phyloP scores from a whole-genome alignment of 2,113 vertebrate species.

The Butorides virescens region DNA sequence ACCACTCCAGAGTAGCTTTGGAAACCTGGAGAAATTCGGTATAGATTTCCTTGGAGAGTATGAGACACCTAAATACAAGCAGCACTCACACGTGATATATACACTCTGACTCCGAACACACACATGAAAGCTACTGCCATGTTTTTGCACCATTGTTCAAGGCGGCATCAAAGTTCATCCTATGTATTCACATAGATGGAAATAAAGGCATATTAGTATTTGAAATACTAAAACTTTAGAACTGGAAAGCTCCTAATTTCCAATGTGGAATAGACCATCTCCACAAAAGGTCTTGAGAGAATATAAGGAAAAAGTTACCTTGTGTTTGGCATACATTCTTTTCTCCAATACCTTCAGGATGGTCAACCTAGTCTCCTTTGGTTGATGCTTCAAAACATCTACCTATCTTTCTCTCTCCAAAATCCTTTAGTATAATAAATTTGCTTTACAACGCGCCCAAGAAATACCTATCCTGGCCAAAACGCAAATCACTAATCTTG shows the following conservation, averaged over 20 bases:
- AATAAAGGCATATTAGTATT: neutral
- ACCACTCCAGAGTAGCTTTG: neutral
- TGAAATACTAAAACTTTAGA: neutral
- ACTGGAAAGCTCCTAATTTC: neutral
- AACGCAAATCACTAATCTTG: neutral
- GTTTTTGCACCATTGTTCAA: neutral
- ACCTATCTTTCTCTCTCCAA: neutral
- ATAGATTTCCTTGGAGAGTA: neutral
- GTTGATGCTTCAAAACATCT: neutral
- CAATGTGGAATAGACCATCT: neutral
- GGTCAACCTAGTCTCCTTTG: neutral
- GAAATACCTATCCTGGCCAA: neutral
- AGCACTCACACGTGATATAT: neutral
- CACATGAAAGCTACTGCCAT: neutral
- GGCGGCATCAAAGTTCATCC: neutral
- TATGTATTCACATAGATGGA: rapidly evolving
- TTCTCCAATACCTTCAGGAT: neutral
- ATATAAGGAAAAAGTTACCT: neutral
- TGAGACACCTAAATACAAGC: neutral
- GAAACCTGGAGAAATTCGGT: neutral
- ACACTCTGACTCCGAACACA: neutral
- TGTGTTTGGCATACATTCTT: neutral
- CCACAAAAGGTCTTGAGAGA: neutral
- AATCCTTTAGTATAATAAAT: neutral
- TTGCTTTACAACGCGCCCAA: neutral